Evolutionary conservation across 35 echinoderm and acorn worm genomes (phyloP).

Genomic region (Heliocidaris tuberculata): DNA sequence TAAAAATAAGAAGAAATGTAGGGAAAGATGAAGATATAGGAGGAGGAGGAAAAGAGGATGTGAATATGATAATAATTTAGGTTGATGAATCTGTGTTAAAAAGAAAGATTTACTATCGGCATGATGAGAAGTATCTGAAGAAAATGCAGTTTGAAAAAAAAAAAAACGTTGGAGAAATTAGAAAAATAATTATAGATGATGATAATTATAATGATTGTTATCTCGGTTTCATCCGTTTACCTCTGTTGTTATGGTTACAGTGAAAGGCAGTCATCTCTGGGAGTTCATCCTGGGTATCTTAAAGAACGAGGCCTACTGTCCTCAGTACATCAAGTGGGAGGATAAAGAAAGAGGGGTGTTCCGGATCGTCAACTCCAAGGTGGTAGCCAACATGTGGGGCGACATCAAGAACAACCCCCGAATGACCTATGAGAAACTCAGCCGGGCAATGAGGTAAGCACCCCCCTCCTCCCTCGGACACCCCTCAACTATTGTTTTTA

Average conservation of each 20-base stretch:
- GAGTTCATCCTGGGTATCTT: slow-evolving; percentile 93
- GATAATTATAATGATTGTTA: neutral
- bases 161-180: no score
- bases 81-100: no score
- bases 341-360: slow-evolving; percentile 84
- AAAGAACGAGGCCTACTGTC: slow-evolving; percentile 68
- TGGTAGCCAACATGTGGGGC: slow-evolving; percentile 89
- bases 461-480: no score
- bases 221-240: neutral
- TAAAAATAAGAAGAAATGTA: neutral
- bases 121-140: no score
- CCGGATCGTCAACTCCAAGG: slow-evolving; percentile 95
- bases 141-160: no score
- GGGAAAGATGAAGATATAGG: neutral
- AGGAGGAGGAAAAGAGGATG: neutral
- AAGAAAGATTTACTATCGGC: no score
- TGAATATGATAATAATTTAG: no score
- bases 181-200: no score
- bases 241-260: slow-evolving; percentile 33
- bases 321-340: slow-evolving; percentile 92
- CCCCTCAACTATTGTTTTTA: no score
- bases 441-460: slow-evolving; percentile 91
- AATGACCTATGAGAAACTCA: slow-evolving; percentile 99
- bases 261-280: slow-evolving; percentile 99
- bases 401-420: slow-evolving; percentile 94